These are phyloP conservation scores for Plagiodera versicolora DNA, from an alignment of 2,888 invertebrate genomes.

Conservation along the genomic window DNA sequence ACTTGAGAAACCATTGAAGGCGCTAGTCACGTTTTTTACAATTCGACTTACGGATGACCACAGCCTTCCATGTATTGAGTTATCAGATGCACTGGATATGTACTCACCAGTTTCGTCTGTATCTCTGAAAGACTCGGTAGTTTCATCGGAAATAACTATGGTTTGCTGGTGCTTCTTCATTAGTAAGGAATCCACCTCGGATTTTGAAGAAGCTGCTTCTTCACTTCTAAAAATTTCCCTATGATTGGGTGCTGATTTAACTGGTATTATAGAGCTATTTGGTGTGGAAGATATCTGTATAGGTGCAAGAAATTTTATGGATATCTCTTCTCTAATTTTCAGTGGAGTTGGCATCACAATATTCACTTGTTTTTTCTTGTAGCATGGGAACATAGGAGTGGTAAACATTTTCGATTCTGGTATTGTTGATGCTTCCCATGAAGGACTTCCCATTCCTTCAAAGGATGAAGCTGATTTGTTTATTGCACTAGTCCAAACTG, in stretches of 20 bases:
- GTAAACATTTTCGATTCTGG: conserved; percentile 8
- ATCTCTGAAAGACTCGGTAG: neutral
- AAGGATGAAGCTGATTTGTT: conserved; percentile 16
- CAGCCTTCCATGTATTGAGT: conserved; percentile 12
- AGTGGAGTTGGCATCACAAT: conserved; percentile 31
- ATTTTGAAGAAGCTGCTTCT: conserved; percentile 14
- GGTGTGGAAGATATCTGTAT: conserved; percentile 34
- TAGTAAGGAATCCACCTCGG: conserved; percentile 4
- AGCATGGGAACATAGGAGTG: conserved; percentile 20
- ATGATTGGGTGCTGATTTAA: conserved; percentile 17
- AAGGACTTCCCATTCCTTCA: neutral
- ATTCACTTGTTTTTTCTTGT: conserved; percentile 26
- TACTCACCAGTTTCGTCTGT: neutral
- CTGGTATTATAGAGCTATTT: conserved; percentile 19
- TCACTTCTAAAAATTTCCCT: conserved; percentile 17
- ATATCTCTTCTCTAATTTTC: conserved; percentile 17
- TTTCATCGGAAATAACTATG: neutral
- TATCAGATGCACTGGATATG: neutral
- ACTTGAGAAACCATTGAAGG: conserved; percentile 17
- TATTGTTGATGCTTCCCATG: neutral
- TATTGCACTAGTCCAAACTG: conserved; percentile 26
- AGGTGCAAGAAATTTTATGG: conserved; percentile 28
- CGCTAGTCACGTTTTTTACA: conserved; percentile 21
- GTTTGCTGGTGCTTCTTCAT: neutral
- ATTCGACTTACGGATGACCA: conserved; percentile 27